phyloP scores from a whole-genome alignment of 2,888 invertebrate genomes.

The Zaprionus obscuricornis region DNA sequence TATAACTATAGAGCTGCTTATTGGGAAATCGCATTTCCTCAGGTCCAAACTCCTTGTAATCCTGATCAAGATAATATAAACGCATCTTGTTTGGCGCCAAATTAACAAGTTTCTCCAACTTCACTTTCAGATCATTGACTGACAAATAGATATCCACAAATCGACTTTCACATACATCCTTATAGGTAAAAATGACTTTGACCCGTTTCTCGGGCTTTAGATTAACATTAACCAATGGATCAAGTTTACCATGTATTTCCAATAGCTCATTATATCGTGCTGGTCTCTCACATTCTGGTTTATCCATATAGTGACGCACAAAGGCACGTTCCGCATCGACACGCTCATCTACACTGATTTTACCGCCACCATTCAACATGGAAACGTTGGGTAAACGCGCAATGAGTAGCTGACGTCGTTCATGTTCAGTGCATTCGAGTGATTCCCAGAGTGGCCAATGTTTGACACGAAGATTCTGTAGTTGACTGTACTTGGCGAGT shows the following conservation, averaged over 20 bases:
- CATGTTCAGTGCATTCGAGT: constrained; percentile 94
- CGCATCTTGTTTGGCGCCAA: constrained; percentile 93
- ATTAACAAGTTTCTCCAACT: constrained; percentile 91
- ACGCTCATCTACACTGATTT: constrained; percentile 92
- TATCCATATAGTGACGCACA: constrained; percentile 95
- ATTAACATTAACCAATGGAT: constrained; percentile 94
- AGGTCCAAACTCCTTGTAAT: constrained; percentile 89
- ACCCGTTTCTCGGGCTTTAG: constrained; percentile 93
- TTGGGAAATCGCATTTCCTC: constrained; percentile 95
- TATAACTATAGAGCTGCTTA: constrained; percentile 95
- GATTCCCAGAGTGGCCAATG: constrained; percentile 90
- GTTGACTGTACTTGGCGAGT: constrained; percentile 91
- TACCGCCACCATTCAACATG: constrained; percentile 94
- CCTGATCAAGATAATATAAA: constrained; percentile 94
- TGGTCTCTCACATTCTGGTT: constrained; percentile 92
- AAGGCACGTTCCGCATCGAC: constrained; percentile 97
- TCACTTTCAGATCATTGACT: constrained; percentile 91
- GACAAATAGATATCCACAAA: constrained; percentile 91
- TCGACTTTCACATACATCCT: constrained; percentile 89
- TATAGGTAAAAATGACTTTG: constrained; percentile 92
- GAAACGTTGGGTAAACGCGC: constrained; percentile 93
- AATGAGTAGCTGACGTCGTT: constrained; percentile 92
- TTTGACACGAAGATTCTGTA: constrained; percentile 91
- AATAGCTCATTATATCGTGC: constrained; percentile 91
- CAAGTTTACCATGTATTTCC: constrained; percentile 93